Conservation (phyloP, 2,797 vertebrate species). For the Gallinago nigripennis region DNA sequence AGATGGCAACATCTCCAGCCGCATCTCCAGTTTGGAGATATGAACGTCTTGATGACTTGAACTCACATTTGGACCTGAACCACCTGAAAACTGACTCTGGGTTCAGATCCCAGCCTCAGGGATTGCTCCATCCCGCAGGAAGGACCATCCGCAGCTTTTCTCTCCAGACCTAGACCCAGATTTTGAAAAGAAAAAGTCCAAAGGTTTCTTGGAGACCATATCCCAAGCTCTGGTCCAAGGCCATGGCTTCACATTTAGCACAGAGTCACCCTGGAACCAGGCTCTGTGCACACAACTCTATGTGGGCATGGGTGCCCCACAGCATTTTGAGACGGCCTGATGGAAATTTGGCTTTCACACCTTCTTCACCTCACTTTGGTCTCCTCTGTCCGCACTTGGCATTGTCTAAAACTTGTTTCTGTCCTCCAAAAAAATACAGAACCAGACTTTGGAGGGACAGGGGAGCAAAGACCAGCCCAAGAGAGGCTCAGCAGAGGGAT, state of each 20-base stretch:
- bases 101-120: neutral
- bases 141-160: neutral
- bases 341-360: neutral
- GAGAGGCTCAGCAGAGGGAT: neutral
- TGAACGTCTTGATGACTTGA: neutral
- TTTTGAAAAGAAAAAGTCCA: neutral
- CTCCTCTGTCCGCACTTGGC: neutral
- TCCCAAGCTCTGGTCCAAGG: neutral
- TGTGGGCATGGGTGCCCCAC: fast-evolving
- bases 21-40: neutral
- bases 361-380: neutral
- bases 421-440: neutral
- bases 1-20: neutral
- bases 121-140: neutral
- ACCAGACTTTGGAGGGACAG: neutral
- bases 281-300: fast-evolving
- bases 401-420: neutral
- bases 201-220: neutral
- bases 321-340: neutral
- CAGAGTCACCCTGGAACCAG: neutral
- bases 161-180: neutral
- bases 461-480: neutral
- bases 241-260: neutral
- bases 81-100: neutral
- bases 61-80: neutral